These are phyloP conservation scores for Zootoca vivipara DNA, from an alignment of 2,113 vertebrate species.

Conservation along the genomic window DNA sequence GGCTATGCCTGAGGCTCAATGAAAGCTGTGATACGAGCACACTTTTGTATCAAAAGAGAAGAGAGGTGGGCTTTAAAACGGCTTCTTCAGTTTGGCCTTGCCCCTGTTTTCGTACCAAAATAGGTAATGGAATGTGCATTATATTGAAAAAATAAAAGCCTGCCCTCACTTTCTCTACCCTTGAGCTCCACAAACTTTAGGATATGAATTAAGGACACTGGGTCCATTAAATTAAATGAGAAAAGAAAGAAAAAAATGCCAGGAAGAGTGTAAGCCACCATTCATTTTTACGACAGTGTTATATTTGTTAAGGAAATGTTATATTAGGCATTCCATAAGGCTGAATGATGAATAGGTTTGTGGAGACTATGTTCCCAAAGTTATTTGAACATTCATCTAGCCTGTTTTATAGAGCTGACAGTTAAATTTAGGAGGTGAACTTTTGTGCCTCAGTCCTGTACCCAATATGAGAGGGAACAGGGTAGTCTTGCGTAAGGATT, in stretches of 20 bases:
- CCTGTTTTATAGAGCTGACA: not conserved
- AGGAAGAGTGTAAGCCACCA: not conserved
- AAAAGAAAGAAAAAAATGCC: not conserved
- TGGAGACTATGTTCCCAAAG: not conserved
- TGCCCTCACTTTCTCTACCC: not conserved
- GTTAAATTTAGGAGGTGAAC: not conserved
- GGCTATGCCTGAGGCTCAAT: not conserved
- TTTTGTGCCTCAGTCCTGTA: not conserved
- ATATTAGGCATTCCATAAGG: not conserved
- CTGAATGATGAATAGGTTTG: conserved; percentile 1
- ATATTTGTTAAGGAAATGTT: not conserved
- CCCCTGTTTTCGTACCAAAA: not conserved
- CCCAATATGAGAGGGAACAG: not conserved
- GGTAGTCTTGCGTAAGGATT: not conserved
- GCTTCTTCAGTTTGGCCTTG: not conserved
- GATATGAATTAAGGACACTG: not conserved
- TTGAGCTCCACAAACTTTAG: not conserved
- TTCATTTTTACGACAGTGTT: not conserved
- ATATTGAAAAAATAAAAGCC: not conserved
- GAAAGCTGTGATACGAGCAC: not conserved
- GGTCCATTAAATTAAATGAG: not conserved
- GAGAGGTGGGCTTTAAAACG: not conserved
- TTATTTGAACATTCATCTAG: not conserved
- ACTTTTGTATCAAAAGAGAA: not conserved
- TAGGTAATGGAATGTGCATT: not conserved